Evolutionary conservation across 2,797 vertebrate genomes (phyloP), one percentile per base, ranked within the genome.

Genomic region (Leptatherina wallacei): DNA sequence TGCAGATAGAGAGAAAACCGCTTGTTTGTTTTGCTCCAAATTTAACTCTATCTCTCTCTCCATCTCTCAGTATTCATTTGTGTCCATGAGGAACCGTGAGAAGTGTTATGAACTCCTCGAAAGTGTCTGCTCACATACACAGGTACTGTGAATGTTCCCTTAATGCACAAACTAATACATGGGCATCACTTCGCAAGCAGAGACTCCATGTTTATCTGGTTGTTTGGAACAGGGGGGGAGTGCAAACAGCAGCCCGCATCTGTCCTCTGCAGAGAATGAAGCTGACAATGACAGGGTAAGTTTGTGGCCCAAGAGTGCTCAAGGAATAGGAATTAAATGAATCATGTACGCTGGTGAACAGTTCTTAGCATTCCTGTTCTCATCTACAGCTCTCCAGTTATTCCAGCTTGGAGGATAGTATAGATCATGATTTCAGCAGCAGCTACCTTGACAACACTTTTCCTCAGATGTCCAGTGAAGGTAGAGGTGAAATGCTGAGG

Each of bases 41-140:
- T 67, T 55, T 61, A 75, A 81, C 32, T 32, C 6, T 27, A 22
- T 18, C 9, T 58, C 56, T 56, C 20, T 42, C 30, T 42, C 68
- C 0, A 4, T 2, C 65, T 77, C 60, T 69, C 82, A 97, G 96
- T 94, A 93, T 78, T 84, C 94, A 0, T 96, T 98, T 16, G 88
- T 91, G 51, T 96, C 92, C 0, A 32, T 97, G 66, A 92, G 89
- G 58, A 92, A 82, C 67, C 94, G 96, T 0, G 93, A 96, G 6
- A 59, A 77, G 55, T 94, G 94, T 1, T 95, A 89, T 82, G 88
- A 88, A 64, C 78, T 94, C 69, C 92, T 98, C 51, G 88, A 86
- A 7, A 88, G 73, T 0, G 3, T 95, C 57, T 95, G 94, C 64
- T 85, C 75, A 33, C 80, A 94, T 3, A 58, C 85, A 16, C 88